Conservation (phyloP, 2,888 invertebrate species). For the Drosophila pseudotalamancana region DNA sequence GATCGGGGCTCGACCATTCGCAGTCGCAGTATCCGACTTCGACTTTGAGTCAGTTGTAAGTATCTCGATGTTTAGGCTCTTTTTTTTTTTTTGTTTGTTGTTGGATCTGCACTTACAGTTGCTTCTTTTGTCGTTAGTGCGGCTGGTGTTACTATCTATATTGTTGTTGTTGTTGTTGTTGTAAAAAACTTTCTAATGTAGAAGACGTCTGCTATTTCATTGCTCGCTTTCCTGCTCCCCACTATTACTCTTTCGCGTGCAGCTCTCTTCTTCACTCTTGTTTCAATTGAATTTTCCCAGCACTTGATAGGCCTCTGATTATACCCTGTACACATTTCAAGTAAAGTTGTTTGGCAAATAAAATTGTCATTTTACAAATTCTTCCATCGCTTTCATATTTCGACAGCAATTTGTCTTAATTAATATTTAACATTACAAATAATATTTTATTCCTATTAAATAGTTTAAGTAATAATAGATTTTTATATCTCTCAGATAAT, state of each 20-base stretch:
- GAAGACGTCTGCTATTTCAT: conserved; percentile 67
- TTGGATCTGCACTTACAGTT: conserved; percentile 66
- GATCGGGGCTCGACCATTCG: conserved; percentile 24
- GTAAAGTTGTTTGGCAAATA: background rate
- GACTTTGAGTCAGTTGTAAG: conserved; percentile 42
- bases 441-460: too few relatives aligned
- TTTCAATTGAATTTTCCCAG: conserved; percentile 61
- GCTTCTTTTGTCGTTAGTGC: conserved; percentile 68
- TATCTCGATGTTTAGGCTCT: conserved; percentile 59
- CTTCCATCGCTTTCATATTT: too few relatives aligned
- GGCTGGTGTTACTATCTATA: conserved; percentile 34
- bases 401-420: too few relatives aligned
- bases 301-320: conserved; percentile 59
- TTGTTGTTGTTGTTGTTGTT: conserved; percentile 37
- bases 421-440: too few relatives aligned
- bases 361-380: background rate
- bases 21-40: conserved; percentile 32
- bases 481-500: background rate
- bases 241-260: conserved; percentile 18
- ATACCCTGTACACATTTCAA: background rate
- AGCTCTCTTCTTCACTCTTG: conserved; percentile 5
- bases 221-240: conserved; percentile 34
- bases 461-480: too few relatives aligned
- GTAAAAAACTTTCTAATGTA: conserved; percentile 78
- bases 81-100: conserved; percentile 25